These are phyloP conservation scores for Scleropages formosus DNA, from an alignment of 2,797 vertebrate genomes.

Conservation along the genomic window DNA sequence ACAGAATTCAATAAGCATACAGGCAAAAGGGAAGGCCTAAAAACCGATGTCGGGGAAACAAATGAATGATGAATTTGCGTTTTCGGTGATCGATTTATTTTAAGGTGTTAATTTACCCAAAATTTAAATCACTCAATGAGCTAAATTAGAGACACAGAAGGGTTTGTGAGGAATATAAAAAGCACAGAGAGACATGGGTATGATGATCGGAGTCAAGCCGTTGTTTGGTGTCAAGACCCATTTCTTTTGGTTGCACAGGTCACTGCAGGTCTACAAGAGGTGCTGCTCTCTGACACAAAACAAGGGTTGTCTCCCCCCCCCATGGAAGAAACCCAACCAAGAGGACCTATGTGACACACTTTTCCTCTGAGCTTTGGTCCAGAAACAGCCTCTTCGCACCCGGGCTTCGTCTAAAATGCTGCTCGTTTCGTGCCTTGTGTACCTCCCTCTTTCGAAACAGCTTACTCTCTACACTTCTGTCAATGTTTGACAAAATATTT, in stretches of 20 bases:
- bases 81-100: no score
- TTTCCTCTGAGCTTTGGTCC: constrained; percentile 37
- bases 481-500: background rate
- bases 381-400: constrained; percentile 31
- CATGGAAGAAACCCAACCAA: constrained; percentile 26
- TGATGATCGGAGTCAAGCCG: constrained; percentile 36
- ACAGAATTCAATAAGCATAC: no score
- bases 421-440: background rate
- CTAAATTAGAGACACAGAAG: constrained; percentile 3
- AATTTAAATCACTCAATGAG: background rate
- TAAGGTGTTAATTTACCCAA: background rate
- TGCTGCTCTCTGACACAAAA: background rate
- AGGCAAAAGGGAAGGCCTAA: no score
- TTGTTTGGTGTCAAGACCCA: constrained; percentile 53
- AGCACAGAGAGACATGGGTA: constrained; percentile 4
- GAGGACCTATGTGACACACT: constrained; percentile 38
- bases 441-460: background rate
- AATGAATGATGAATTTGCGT: no score
- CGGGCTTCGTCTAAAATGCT: constrained; percentile 1
- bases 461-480: background rate
- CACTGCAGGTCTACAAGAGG: background rate
- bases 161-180: background rate
- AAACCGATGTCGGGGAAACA: no score
- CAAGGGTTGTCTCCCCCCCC: constrained; percentile 47
- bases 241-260: background rate